Evolutionary conservation across 2,888 invertebrate genomes (phyloP).

Genomic region (Sisyra terminalis): DNA sequence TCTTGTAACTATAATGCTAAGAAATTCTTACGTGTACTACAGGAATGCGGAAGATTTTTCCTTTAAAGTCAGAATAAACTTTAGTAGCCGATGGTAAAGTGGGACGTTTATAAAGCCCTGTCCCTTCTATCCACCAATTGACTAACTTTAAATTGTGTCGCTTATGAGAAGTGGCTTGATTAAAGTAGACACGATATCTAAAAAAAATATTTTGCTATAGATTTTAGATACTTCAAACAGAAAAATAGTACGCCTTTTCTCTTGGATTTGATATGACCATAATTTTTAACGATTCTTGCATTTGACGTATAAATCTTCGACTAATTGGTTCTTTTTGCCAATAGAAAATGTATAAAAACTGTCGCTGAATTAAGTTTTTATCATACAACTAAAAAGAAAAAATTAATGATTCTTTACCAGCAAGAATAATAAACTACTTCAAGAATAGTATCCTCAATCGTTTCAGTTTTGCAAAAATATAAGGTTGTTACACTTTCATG

Average conservation of each 20-base stretch:
- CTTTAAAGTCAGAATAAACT: constrained; percentile 48
- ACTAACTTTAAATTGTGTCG: constrained; percentile 41
- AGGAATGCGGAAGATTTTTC: constrained; percentile 46
- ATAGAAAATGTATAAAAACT: constrained; percentile 48
- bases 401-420: constrained; percentile 3
- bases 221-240: background rate
- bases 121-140: constrained; percentile 53
- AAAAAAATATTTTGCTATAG: constrained; percentile 4
- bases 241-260: constrained; percentile 34
- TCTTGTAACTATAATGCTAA: background rate
- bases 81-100: constrained; percentile 41
- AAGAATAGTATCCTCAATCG: constrained; percentile 35
- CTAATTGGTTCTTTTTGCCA: constrained; percentile 40
- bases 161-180: constrained; percentile 45
- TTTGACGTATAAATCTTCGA: constrained; percentile 30
- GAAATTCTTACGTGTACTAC: constrained; percentile 46
- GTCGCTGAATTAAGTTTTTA: constrained; percentile 40
- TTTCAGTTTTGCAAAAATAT: constrained; percentile 33
- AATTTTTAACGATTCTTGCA: constrained; percentile 38
- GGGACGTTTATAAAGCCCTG: constrained; percentile 46
- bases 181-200: constrained; percentile 56
- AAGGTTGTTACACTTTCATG: constrained; percentile 33
- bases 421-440: constrained; percentile 26
- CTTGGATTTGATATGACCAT: constrained; percentile 48
- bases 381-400: constrained; percentile 24